Base-by-base conservation (phyloP, 2,113 vertebrate genomes). In the Pomatorhinus ruficollis region DNA sequence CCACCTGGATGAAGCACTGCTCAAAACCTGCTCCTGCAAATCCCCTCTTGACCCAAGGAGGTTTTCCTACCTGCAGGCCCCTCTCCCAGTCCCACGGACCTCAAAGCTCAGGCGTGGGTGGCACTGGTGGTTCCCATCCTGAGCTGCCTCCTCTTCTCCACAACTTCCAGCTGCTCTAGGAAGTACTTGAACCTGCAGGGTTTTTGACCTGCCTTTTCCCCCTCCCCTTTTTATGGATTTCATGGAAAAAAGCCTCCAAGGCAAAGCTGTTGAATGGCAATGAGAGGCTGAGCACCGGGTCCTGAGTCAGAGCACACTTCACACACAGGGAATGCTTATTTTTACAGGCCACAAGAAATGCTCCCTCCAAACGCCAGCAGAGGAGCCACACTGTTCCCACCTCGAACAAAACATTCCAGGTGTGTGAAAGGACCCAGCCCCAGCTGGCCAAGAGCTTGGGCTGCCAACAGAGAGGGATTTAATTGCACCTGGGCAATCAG, bases 11-110 rank as follows among this genome's bases (percentile, higher is more conserved):
- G 39, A 30, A 80, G 52, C 42, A 4, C 15, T 24, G 53, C 45
- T 77, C 83, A 8, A 57, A 74, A 20, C 10, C 44, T 12, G 50
- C n/a, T 91, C 69, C 64, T 53, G 39, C 23, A 59, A 78, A 92
- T 12, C 6, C 75, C 61, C 18, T 15, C 50, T 3, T 2, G 8
- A 18, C 14, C 45, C 75, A 27, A 16, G 47, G 37, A 78, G 30
- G 3, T 47, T 90, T n/a, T 66, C 93, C 95, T 83, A 90, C 96
- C 94, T 95, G 82, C 52, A 79, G 83, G 44, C 12, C 40, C 14
- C 54, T 37, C 42, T 53, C 40, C 72, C 0, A 1, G 12, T 37
- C 60, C 69, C 78, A 33, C 0, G 3, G 70, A 84, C 13, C 65
- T 83, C 89, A 75, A 5, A 14, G 74, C 53, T 27, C 60, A 71